Percentiles rank a stretch among this genome's conserved stretches.
Conservation (phyloP, 1,140 invertebrate species). For the Phocides pigmalion region DNA sequence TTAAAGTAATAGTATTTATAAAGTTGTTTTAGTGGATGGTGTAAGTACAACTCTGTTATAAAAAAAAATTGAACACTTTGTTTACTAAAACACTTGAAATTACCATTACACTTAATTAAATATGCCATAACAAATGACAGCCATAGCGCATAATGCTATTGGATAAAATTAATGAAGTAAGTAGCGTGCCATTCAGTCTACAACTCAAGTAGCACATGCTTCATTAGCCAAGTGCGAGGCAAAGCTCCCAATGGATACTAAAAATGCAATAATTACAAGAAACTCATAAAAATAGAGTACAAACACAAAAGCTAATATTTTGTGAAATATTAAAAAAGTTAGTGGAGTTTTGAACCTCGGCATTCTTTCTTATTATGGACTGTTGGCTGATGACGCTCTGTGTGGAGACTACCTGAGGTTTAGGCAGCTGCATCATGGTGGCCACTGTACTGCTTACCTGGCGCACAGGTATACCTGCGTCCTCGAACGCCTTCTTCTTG, state of each 20-base stretch:
- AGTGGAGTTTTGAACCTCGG: constrained; percentile 84
- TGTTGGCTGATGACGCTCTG: constrained; percentile 68
- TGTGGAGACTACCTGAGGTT: constrained; percentile 70
- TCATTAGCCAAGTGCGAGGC: constrained; percentile 43
- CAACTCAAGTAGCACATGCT: constrained; percentile 40
- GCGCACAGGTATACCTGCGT: constrained; percentile 93
- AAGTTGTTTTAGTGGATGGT: too few relatives aligned
- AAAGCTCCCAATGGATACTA: constrained; percentile 43
- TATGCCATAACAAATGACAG: too few relatives aligned
- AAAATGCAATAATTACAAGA: constrained; percentile 71
- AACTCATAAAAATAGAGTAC: constrained; percentile 49
- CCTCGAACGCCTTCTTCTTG: constrained; percentile 97
- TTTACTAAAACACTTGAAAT: too few relatives aligned
- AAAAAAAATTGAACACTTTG: too few relatives aligned
- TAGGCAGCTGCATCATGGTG: constrained; percentile 53
- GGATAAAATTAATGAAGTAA: background rate
- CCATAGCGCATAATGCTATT: too few relatives aligned
- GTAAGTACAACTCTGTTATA: too few relatives aligned
- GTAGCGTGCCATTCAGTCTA: constrained; percentile 22
- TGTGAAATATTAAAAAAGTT: constrained; percentile 44
- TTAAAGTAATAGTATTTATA: too few relatives aligned
- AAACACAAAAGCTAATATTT: constrained; percentile 47
- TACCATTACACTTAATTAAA: too few relatives aligned
- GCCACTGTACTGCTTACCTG: constrained; percentile 83
- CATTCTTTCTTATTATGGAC: constrained; percentile 85